These are phyloP conservation scores for Platynereis dumerilii DNA, from an alignment of 2,888 invertebrate genomes.

Conservation along the genomic window DNA sequence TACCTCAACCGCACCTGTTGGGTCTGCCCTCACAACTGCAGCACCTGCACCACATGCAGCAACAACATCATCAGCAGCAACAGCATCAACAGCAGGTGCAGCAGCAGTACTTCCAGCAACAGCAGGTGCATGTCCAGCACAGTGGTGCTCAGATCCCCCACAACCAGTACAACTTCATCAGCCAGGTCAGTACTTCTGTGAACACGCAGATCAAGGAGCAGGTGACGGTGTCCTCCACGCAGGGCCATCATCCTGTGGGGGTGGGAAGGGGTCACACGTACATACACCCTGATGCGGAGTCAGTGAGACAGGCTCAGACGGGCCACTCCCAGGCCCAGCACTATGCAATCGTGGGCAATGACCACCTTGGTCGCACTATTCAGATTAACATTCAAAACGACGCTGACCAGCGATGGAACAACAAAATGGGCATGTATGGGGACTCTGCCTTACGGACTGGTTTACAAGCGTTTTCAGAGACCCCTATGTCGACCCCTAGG, in stretches of 20 bases:
- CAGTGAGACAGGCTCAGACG: neutral
- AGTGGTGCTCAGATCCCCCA: conserved; percentile 35
- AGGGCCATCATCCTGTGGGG: neutral
- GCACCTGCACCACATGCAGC: conserved; percentile 8
- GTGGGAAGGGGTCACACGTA: neutral
- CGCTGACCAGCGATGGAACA: conserved; percentile 5
- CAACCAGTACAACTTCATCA: conserved; percentile 15
- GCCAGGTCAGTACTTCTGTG: too few species aligned
- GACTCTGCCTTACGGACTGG: neutral
- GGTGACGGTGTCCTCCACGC: neutral
- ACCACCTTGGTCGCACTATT: conserved; percentile 35
- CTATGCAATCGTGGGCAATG: neutral
- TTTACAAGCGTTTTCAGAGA: conserved; percentile 22
- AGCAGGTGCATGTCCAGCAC: conserved; percentile 29
- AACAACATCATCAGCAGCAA: conserved; percentile 28
- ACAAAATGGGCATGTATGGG: neutral
- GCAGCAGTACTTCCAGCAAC: conserved; percentile 12
- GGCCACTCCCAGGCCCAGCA: neutral
- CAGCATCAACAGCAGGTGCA: conserved; percentile 30
- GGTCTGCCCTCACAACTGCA: conserved; percentile 14
- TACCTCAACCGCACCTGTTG: neutral
- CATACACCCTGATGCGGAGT: neutral
- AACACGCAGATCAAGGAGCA: too few species aligned
- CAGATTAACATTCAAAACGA: conserved; percentile 38
- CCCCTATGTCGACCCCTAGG: conserved; percentile 50